A percentile compares a stretch with the other conserved stretches of the same genome.
Evolutionary conservation across 2,888 invertebrate genomes (phyloP).

Genomic region (Rhimphoctona megacephalus): DNA sequence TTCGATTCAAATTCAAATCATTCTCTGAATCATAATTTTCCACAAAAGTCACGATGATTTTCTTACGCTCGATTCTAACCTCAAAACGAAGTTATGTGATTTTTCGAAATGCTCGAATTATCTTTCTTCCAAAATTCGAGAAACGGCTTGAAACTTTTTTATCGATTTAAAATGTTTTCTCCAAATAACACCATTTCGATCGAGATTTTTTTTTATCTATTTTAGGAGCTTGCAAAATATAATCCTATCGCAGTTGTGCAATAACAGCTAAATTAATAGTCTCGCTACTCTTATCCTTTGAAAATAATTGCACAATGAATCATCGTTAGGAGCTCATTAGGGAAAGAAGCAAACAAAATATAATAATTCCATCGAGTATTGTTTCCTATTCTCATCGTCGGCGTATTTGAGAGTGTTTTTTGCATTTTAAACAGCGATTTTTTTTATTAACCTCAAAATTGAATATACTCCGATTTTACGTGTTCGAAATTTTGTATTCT

Average conservation of each 20-base stretch:
- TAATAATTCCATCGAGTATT: background rate
- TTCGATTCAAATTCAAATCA: background rate
- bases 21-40: background rate
- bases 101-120: constrained; percentile 2
- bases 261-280: background rate
- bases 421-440: background rate
- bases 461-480: background rate
- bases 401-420: background rate
- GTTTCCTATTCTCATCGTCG: background rate
- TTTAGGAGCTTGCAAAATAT: background rate
- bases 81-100: background rate
- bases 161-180: background rate
- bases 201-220: background rate
- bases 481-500: background rate
- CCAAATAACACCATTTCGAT: background rate
- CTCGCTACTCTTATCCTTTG: background rate
- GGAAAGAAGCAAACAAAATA: background rate
- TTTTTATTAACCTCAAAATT: constrained; percentile 13
- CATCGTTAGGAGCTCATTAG: background rate
- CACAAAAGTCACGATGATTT: background rate
- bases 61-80: background rate
- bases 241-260: constrained; percentile 6
- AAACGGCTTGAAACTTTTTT: background rate
- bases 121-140: background rate
- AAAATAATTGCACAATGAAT: constrained; percentile 22